A percentile compares a stretch with the other conserved stretches of the same genome.
Evolutionary conservation across 2,113 vertebrate genomes (phyloP).

Genomic region (Cricetomys ansorgei): DNA sequence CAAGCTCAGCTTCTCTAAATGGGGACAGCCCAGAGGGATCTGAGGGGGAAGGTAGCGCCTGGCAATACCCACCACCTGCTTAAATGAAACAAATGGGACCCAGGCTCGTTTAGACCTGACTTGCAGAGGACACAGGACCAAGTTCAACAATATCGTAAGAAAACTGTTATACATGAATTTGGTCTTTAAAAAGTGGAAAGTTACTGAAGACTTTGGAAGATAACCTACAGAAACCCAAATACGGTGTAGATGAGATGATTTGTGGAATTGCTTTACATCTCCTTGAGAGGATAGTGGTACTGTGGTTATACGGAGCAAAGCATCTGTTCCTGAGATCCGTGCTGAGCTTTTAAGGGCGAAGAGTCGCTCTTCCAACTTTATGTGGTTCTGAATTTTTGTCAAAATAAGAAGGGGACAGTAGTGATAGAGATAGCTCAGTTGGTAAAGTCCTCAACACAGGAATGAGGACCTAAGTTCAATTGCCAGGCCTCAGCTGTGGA

Average conservation of each 20-base stretch:
- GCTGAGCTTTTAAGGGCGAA: not conserved
- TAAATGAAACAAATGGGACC: not conserved
- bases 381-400: not conserved
- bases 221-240: not conserved
- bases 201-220: not conserved
- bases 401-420: not conserved
- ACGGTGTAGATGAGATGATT: not conserved
- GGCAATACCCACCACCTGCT: not conserved
- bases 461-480: not conserved
- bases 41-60: not conserved
- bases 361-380: not conserved
- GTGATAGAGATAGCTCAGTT: not conserved
- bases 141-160: not conserved
- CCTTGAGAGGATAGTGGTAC: not conserved
- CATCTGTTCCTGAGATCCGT: not conserved
- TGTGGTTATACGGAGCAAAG: no score
- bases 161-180: not conserved
- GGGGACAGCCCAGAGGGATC: not conserved
- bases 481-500: no score
- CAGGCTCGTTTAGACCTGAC: not conserved
- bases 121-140: not conserved
- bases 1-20: not conserved
- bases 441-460: not conserved
- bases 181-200: not conserved
- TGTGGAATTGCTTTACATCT: not conserved